A percentile compares a stretch with the other conserved stretches of the same genome.
Evolutionary conservation across 1,140 invertebrate species (phyloP).

Genomic region (Thrips palmi): DNA sequence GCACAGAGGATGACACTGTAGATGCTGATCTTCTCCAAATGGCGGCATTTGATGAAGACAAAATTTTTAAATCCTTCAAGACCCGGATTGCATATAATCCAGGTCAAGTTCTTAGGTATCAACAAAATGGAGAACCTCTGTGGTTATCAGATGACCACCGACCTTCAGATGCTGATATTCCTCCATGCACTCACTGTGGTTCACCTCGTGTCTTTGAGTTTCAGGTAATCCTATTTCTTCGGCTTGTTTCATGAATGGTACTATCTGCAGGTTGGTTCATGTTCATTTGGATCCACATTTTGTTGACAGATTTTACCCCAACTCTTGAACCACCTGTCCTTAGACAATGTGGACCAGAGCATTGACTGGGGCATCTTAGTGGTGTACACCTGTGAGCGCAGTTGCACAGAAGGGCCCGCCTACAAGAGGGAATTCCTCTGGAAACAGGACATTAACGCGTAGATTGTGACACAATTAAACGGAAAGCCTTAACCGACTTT

Average conservation of each 20-base stretch:
- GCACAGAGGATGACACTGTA: constrained; percentile 31
- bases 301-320: constrained; percentile 92
- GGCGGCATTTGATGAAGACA: constrained; percentile 40
- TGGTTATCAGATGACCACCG: constrained; percentile 47
- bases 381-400: constrained; percentile 67
- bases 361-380: constrained; percentile 80
- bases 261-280: no score
- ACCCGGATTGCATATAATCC: constrained; percentile 37
- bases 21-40: constrained; percentile 40
- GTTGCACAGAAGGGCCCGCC: constrained; percentile 38
- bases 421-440: constrained; percentile 64
- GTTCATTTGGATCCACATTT: no score
- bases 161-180: constrained; percentile 32
- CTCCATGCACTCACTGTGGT: constrained; percentile 57
- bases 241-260: no score
- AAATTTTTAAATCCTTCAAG: constrained; percentile 50
- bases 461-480: no score
- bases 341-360: constrained; percentile 41
- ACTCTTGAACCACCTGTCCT: constrained; percentile 50
- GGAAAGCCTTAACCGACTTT: no score
- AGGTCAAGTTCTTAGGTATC: constrained; percentile 69
- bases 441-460: constrained; percentile 85
- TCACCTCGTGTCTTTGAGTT: constrained; percentile 73
- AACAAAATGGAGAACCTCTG: constrained; percentile 52
- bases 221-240: no score